These are phyloP conservation scores for Octodon degus DNA, from an alignment of 2,113 vertebrate species.

Conservation along the genomic window DNA sequence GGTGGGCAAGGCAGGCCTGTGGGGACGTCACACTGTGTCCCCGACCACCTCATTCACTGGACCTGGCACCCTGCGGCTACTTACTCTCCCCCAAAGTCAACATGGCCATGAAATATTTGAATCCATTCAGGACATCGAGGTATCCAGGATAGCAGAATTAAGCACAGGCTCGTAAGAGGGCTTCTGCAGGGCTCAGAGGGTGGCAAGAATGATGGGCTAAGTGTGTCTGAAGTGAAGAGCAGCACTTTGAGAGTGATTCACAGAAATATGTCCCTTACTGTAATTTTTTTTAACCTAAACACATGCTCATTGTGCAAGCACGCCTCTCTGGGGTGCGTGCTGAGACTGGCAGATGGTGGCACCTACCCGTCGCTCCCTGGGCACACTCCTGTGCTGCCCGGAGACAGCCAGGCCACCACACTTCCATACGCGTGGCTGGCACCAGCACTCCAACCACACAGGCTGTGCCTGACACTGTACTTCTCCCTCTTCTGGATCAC, in stretches of 20 bases:
- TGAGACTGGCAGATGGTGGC: not conserved
- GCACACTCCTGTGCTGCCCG: not conserved
- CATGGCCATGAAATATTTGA: not conserved
- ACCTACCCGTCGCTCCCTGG: not conserved
- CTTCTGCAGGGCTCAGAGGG: not conserved
- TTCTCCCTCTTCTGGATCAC: not conserved
- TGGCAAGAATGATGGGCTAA: not conserved
- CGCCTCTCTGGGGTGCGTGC: not conserved
- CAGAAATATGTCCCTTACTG: not conserved
- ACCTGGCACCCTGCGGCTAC: not conserved
- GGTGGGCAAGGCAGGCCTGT: not conserved
- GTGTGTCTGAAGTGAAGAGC: not conserved
- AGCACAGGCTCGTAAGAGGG: not conserved
- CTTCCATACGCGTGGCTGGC: not conserved
- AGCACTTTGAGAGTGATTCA: not conserved
- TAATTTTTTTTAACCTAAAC: not conserved
- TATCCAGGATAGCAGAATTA: not conserved
- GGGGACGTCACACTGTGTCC: not conserved
- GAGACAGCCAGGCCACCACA: not conserved
- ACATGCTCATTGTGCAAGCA: not conserved
- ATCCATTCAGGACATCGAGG: not conserved
- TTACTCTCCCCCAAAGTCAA: not conserved
- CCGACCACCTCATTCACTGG: not conserved
- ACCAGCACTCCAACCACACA: fast-evolving
- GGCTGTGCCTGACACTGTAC: not conserved